Conservation (phyloP, 1,140 invertebrate genomes). For the Brachionus rubens region DNA sequence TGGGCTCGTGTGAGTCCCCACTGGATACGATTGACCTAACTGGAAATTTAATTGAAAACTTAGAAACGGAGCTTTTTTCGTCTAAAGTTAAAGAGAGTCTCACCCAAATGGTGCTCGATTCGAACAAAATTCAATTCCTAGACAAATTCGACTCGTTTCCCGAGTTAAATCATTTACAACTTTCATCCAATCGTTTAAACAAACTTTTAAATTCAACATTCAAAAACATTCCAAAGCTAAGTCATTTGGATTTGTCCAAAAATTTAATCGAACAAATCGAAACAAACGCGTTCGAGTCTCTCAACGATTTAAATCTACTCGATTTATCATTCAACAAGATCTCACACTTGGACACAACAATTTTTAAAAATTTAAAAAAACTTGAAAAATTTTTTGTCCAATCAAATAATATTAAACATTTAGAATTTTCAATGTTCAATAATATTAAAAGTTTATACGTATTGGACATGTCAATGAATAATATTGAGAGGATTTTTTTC, state of each 20-base stretch:
- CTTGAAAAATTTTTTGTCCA: neutral
- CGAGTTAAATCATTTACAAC: neutral
- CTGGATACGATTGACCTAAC: neutral
- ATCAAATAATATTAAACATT: neutral
- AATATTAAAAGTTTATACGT: neutral
- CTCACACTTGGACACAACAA: neutral
- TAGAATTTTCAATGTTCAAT: neutral
- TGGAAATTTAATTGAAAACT: neutral
- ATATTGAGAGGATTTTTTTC: neutral
- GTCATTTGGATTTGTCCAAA: neutral
- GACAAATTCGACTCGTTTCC: neutral
- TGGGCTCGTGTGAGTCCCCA: neutral
- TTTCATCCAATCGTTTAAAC: neutral
- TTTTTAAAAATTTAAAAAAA: neutral
- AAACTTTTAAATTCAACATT: neutral
- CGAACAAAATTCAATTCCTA: too few relatives aligned
- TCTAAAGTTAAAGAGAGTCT: neutral
- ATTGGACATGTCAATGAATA: neutral
- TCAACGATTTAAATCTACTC: neutral
- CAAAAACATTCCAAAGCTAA: neutral
- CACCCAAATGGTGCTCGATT: neutral
- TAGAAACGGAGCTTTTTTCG: neutral
- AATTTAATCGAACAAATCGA: neutral
- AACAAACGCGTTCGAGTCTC: neutral
- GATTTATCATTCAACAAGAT: slow-evolving; percentile 5